Evolutionary conservation across 2,888 invertebrate species (phyloP).

Genomic region (Doris montereyensis): DNA sequence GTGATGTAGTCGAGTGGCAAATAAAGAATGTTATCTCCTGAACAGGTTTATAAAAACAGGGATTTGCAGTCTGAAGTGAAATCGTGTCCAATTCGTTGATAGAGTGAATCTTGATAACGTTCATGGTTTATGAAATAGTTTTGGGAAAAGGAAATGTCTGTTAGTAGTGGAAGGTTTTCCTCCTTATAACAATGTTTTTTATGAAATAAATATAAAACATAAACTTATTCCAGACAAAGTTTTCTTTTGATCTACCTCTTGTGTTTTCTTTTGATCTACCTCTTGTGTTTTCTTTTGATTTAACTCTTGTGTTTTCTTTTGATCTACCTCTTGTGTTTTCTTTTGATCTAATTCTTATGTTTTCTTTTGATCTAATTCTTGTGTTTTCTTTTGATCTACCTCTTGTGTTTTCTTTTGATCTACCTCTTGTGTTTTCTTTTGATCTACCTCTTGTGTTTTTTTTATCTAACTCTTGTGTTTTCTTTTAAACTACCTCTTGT

Average conservation of each 20-base stretch:
- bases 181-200: not conserved
- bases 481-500: not conserved
- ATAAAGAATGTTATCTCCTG: too few species aligned
- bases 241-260: too few species aligned
- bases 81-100: too few species aligned
- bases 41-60: too few species aligned
- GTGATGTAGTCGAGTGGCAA: too few species aligned
- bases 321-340: not conserved
- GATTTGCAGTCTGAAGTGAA: too few species aligned
- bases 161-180: not conserved
- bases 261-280: too few species aligned
- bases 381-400: slow-evolving; percentile 14
- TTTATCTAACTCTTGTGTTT: not conserved
- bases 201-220: too few species aligned
- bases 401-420: slow-evolving; percentile 19
- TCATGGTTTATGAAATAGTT: too few species aligned
- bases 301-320: not conserved
- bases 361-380: not conserved
- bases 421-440: not conserved
- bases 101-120: too few species aligned
- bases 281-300: not conserved
- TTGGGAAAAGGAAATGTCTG: too few species aligned
- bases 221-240: too few species aligned
- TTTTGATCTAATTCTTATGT: not conserved
- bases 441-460: not conserved